Conservation (phyloP, 2,888 invertebrate species). For the Panopea generosa region DNA sequence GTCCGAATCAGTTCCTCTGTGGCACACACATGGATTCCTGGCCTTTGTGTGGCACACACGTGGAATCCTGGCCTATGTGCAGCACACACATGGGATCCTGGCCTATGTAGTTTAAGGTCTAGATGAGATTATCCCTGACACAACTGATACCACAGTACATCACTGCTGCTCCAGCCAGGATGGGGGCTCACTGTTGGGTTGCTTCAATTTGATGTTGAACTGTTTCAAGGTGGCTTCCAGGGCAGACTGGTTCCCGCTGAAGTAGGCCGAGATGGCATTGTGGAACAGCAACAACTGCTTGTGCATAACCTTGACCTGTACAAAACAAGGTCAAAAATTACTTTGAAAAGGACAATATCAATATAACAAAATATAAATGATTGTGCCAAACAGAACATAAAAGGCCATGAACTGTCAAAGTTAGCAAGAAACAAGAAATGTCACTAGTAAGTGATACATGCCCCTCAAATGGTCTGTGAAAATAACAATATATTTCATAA, state of each 20-base stretch:
- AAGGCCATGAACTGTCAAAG: background rate
- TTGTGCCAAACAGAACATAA: constrained; percentile 1
- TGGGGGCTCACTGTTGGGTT: constrained; percentile 91
- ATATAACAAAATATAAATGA: background rate
- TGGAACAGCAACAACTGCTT: constrained; percentile 98
- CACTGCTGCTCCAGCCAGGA: constrained; percentile 91
- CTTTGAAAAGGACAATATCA: constrained; percentile 21
- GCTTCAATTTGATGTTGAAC: constrained; percentile 96
- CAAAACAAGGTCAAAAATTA: no score
- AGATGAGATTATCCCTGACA: constrained; percentile 3
- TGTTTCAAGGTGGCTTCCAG: constrained; percentile 97
- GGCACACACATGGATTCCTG: no score
- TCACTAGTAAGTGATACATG: no score
- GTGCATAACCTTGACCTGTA: constrained; percentile 99
- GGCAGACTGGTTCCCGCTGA: constrained; percentile 97
- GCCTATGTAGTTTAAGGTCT: no score
- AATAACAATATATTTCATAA: no score
- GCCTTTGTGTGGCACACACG: no score
- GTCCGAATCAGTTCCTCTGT: no score
- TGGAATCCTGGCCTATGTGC: no score
- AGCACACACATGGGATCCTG: no score
- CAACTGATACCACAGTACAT: background rate
- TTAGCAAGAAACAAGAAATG: no score
- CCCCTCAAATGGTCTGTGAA: no score
- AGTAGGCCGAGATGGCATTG: constrained; percentile 98